phyloP scores from a whole-genome alignment of 92 coral and sea anemone species.

The Epizoanthus scotinus region DNA sequence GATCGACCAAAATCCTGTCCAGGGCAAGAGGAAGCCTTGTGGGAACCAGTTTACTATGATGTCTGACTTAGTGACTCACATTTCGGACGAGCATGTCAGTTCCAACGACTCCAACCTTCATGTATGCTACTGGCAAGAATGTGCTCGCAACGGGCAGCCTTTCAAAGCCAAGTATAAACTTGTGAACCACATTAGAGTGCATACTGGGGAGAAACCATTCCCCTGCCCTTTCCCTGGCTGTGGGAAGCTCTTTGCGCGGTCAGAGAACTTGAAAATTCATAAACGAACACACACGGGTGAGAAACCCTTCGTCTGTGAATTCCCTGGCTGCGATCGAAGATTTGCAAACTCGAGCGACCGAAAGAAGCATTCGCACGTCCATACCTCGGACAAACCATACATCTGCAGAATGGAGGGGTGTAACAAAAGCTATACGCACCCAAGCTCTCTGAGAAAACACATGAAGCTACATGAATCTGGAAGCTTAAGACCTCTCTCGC shows the following conservation, averaged over 20 bases:
- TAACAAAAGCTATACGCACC: conserved; percentile 98
- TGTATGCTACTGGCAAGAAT: conserved; percentile 97
- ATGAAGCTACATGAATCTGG: conserved; percentile 99
- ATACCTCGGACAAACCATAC: conserved; percentile 98
- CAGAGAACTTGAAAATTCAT: conserved; percentile 98
- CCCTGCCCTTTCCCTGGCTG: conserved; percentile 97
- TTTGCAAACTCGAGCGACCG: conserved; percentile 99
- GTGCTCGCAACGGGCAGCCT: conserved; percentile 88
- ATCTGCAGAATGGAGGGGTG: conserved; percentile 97
- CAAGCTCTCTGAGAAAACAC: conserved; percentile 96
- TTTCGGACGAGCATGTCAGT: conserved; percentile 98
- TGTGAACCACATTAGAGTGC: conserved; percentile 97
- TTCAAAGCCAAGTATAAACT: conserved; percentile 99
- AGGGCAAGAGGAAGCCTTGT: conserved; percentile 92
- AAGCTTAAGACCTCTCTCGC: conserved; percentile 79
- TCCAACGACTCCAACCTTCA: conserved; percentile 90
- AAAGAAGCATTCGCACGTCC: conserved; percentile 98
- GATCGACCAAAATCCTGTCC: conserved; percentile 91
- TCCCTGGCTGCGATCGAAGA: conserved; percentile 96
- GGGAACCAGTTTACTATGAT: conserved; percentile 93
- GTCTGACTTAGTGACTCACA: conserved; percentile 95
- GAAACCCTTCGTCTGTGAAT: conserved; percentile 96
- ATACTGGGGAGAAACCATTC: conserved; percentile 98
- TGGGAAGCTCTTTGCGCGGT: conserved; percentile 98
- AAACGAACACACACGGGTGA: conserved; percentile 98